Base-by-base conservation (phyloP, 2,797 vertebrate species). In the Coccyzus lansbergi region DNA sequence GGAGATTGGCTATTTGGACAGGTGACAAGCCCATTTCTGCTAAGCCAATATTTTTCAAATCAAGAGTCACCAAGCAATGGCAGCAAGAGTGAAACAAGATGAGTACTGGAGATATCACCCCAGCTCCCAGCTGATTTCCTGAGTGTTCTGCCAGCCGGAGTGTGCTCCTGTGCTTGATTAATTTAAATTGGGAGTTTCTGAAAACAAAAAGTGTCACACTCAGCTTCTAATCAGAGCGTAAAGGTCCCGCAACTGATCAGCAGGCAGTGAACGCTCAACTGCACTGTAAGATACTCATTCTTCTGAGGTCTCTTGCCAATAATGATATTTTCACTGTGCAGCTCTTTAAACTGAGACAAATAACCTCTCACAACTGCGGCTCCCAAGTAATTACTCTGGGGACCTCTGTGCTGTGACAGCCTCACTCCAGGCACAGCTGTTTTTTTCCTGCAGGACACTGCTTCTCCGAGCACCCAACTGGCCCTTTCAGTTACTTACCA, bases 1-100 rank as follows among this genome's bases (percentile, higher is more conserved):
- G 3, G 67, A 84, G 90, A 94, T 53, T 7, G 26, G 74, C 82
- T 92, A 36, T 96, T 94, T 95, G 93, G 89, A 96, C 71, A 94
- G 91, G 60, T 86, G 90, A 93, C 49, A 95, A 76, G 28, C 19
- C 34, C 72, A 31, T 53, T 89, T 95, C 94, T 71, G 59, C 90
- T 93, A 92, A 90, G 90, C 52, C 88, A 83, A 60, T 92, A 88
- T 89, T 96, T 95, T 91, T 94, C 92, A 95, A 94, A 93, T 69
- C 25, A 19, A 84, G 75, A 96, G 48, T 86, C 67, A 86, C 76
- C 68, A 69, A 88, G 70, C 48, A 82, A 64, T 42, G 33, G 71
- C 53, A 93, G 40, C 63, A 88, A 88, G 72, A 86, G 63, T 36
- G 81, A 97, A 84, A 95, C 28, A 79, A 93, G 90, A 83, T 80